A percentile compares a stretch with the other conserved stretches of the same genome.
Conservation (phyloP, 2,888 invertebrate species). For the Drosophila leonis region DNA sequence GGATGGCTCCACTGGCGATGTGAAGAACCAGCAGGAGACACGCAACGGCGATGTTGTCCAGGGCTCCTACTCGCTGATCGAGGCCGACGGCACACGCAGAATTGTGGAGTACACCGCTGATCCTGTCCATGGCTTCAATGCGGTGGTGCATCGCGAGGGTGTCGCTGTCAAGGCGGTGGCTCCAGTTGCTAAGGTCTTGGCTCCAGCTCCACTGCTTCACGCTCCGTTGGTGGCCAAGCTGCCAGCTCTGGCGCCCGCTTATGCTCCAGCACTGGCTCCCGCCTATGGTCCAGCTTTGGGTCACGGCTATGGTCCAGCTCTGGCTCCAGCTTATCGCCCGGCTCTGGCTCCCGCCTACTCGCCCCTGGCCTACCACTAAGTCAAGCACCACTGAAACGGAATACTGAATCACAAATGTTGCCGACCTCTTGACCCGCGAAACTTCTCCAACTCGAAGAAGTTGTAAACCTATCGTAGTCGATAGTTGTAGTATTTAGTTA, state of each 20-base stretch:
- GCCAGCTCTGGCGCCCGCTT: conserved; percentile 44
- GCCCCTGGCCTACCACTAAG: conserved; percentile 70
- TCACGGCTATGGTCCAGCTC: conserved; percentile 47
- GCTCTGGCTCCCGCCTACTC: conserved; percentile 57
- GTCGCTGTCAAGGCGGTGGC: conserved; percentile 85
- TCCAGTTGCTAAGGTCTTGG: conserved; percentile 79
- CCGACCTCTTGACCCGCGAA: conserved; percentile 64
- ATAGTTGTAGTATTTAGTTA: conserved; percentile 77
- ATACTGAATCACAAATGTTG: conserved; percentile 34
- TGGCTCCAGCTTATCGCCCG: conserved; percentile 45
- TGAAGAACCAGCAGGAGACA: conserved; percentile 87
- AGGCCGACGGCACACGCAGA: conserved; percentile 87
- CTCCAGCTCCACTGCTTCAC: conserved; percentile 75
- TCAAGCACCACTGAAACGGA: conserved; percentile 15
- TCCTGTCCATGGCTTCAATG: conserved; percentile 87
- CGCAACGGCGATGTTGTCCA: conserved; percentile 87
- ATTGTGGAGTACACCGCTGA: conserved; percentile 87
- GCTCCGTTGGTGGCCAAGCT: conserved; percentile 72
- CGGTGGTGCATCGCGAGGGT: conserved; percentile 87
- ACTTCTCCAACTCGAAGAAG: conserved; percentile 49
- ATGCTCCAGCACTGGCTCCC: conserved; percentile 43
- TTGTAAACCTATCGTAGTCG: conserved; percentile 60
- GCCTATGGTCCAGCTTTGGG: conserved; percentile 16
- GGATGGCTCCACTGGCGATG: conserved; percentile 87
- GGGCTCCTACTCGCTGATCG: conserved; percentile 87